Conservation (phyloP, 2,797 vertebrate genomes). For the Trachurus trachurus region DNA sequence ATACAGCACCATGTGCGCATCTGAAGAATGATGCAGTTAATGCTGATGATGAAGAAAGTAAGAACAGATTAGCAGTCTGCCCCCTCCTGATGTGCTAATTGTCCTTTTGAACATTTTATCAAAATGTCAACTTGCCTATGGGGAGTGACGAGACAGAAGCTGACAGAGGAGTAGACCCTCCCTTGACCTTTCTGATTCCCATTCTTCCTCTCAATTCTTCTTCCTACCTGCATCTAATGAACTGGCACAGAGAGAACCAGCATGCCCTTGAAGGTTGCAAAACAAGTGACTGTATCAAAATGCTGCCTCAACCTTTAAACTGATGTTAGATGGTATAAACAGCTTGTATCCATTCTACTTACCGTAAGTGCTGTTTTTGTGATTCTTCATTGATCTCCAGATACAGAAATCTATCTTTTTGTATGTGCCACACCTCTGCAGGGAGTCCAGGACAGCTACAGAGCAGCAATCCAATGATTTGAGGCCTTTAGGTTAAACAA, state of each 20-base stretch:
- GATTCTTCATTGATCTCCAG: conserved; percentile 19
- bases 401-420: conserved; percentile 14
- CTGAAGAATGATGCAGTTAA: conserved; percentile 3
- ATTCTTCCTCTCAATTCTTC: conserved; percentile 34
- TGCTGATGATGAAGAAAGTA: neutral
- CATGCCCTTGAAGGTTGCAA: conserved; percentile 11
- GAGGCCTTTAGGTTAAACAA: conserved; percentile 36
- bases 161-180: conserved; percentile 41
- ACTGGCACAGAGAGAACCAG: conserved; percentile 14
- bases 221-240: conserved; percentile 41
- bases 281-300: conserved; percentile 1
- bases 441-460: conserved; percentile 3
- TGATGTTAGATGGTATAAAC: neutral
- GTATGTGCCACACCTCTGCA: neutral
- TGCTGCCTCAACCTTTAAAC: conserved; percentile 18
- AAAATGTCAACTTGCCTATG: conserved; percentile 66
- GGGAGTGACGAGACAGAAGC: conserved; percentile 49
- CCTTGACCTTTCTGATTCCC: conserved; percentile 68
- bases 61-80: conserved; percentile 20
- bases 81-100: conserved; percentile 59
- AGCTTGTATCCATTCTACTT: conserved; percentile 1
- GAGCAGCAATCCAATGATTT: conserved; percentile 24
- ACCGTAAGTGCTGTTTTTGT: neutral
- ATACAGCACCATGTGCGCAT: neutral
- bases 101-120: conserved; percentile 69